A percentile compares a stretch with the other conserved stretches of the same genome.
Evolutionary conservation across 2,113 vertebrate genomes (phyloP).

Genomic region (Cottus gobio): DNA sequence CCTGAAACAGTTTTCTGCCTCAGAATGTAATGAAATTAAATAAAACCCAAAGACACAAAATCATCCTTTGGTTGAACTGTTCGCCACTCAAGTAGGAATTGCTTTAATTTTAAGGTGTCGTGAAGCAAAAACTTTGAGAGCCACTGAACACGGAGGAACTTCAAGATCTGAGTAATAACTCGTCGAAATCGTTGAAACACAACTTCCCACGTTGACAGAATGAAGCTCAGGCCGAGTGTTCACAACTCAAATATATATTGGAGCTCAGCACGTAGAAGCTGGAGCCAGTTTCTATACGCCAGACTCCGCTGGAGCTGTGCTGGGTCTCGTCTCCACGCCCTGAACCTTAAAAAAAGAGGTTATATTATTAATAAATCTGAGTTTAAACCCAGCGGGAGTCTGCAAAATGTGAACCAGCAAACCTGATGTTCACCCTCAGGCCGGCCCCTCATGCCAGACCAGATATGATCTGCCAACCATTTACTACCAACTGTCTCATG

Average conservation of each 20-base stretch:
- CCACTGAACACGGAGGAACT: not conserved
- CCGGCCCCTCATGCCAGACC: slow-evolving; percentile 61
- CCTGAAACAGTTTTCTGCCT: not conserved
- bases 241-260: not conserved
- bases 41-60: slow-evolving; percentile 8
- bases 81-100: not conserved
- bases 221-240: slow-evolving; percentile 5
- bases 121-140: slow-evolving; percentile 15
- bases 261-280: not conserved
- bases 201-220: slow-evolving; percentile 11
- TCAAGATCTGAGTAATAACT: slow-evolving; percentile 10
- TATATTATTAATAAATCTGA: slow-evolving; percentile 16
- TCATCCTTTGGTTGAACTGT: slow-evolving; percentile 10
- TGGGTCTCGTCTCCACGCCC: not conserved
- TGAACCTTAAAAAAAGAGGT: not conserved
- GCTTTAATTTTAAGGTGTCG: slow-evolving; percentile 20
- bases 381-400: slow-evolving; percentile 15
- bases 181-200: slow-evolving; percentile 14
- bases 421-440: slow-evolving; percentile 61
- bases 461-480: slow-evolving; percentile 70
- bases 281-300: not conserved
- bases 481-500: slow-evolving; percentile 65
- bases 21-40: slow-evolving; percentile 2
- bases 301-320: not conserved
- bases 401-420: slow-evolving; percentile 43